These are phyloP conservation scores for Hipposideros armiger DNA, from an alignment of 2,113 vertebrate genomes.

Conservation along the genomic window DNA sequence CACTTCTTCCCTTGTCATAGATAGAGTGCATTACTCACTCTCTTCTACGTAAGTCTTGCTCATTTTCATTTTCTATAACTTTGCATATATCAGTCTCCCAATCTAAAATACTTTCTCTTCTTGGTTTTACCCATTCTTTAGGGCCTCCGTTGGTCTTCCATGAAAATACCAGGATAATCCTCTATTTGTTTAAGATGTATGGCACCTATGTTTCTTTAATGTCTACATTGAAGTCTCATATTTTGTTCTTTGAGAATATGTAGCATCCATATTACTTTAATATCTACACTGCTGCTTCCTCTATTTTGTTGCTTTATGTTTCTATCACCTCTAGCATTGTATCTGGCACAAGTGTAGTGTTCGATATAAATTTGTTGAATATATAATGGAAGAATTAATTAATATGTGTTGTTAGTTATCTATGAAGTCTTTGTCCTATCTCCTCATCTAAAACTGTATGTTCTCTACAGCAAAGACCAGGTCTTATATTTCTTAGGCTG, in stretches of 20 bases:
- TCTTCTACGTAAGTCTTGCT: neutral
- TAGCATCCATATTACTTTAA: neutral
- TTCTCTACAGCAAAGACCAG: neutral
- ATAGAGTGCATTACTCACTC: neutral
- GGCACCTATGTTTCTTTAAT: neutral
- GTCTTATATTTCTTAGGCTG: neutral
- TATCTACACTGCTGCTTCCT: neutral
- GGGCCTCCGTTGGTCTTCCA: neutral
- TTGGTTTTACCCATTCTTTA: neutral
- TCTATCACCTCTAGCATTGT: neutral
- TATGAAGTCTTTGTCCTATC: neutral
- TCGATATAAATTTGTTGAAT: constrained; percentile 22
- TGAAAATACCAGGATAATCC: neutral
- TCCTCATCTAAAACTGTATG: neutral
- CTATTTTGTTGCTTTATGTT: neutral
- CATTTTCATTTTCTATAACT: neutral
- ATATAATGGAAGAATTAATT: neutral
- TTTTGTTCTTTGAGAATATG: neutral
- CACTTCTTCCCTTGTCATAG: neutral
- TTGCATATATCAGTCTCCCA: neutral
- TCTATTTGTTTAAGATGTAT: neutral
- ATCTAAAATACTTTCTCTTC: neutral
- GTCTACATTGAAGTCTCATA: neutral
- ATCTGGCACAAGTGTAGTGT: neutral
- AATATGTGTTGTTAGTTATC: neutral